Evolutionary conservation across 2,888 invertebrate genomes (phyloP).

Genomic region (Bimastos eiseni): DNA sequence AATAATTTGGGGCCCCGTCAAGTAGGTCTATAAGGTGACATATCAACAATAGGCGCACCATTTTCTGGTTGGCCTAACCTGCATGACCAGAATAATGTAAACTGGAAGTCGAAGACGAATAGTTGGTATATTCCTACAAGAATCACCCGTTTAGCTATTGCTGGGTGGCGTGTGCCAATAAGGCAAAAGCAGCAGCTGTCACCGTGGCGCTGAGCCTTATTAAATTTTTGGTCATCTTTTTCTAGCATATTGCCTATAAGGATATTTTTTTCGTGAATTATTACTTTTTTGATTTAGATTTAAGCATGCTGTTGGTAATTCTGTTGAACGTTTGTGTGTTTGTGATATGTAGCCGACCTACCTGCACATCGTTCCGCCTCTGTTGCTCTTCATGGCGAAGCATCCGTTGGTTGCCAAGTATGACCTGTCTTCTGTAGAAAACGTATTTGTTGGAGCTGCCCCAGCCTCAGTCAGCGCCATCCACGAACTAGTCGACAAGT

Average conservation of each 20-base stretch:
- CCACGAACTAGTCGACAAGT: constrained; percentile 37
- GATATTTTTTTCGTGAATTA: background rate
- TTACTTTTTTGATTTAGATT: background rate
- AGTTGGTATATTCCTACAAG: no score
- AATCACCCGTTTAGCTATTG: no score
- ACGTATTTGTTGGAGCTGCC: constrained; percentile 79
- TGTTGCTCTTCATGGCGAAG: constrained; percentile 75
- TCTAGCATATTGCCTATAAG: background rate
- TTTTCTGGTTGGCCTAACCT: no score
- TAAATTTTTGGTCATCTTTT: background rate
- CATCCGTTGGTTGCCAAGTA: constrained; percentile 73
- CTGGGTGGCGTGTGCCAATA: no score
- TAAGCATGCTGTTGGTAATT: background rate
- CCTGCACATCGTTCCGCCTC: constrained; percentile 76
- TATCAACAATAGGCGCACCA: no score
- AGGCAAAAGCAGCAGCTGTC: no score
- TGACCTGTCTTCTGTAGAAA: constrained; percentile 74
- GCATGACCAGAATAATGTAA: no score
- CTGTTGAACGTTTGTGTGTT: background rate
- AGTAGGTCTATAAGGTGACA: no score
- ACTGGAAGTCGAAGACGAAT: no score
- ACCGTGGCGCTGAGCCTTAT: background rate
- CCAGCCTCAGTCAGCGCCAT: constrained; percentile 73
- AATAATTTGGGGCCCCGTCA: no score
- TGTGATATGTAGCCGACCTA: background rate